phyloP scores from a whole-genome alignment of 2,113 vertebrate species.

The Guaruba guarouba region DNA sequence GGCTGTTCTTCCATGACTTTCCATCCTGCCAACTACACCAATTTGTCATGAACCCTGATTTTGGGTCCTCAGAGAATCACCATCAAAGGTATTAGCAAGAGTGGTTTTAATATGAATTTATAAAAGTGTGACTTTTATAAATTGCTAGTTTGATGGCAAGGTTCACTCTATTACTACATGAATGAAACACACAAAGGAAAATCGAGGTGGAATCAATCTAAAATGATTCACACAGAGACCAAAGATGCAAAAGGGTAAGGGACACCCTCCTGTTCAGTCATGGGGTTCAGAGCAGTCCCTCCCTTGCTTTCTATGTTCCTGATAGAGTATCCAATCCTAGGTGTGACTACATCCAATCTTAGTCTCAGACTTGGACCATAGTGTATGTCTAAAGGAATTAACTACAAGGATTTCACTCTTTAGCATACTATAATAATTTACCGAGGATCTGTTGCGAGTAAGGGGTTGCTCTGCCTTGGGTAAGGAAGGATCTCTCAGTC shows the following conservation, averaged over 20 bases:
- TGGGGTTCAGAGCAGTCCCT: accelerated
- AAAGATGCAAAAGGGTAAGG: neutral
- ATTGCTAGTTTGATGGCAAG: neutral
- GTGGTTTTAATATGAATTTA: neutral
- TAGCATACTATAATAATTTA: neutral
- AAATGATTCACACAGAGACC: neutral
- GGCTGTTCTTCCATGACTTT: neutral
- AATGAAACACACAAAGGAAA: neutral
- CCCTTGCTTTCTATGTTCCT: neutral
- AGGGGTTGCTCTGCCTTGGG: neutral
- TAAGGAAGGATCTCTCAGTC: neutral
- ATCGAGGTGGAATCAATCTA: neutral
- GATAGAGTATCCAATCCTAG: neutral
- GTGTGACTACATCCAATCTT: accelerated
- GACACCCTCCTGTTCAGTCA: neutral
- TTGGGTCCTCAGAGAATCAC: neutral
- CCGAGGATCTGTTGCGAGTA: neutral
- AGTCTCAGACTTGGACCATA: neutral
- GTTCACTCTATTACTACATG: neutral
- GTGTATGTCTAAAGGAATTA: neutral
- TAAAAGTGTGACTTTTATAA: neutral
- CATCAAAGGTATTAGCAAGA: neutral
- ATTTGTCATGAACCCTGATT: neutral
- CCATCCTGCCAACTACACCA: neutral
- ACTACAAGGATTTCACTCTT: neutral